Base-by-base conservation (phyloP, 2,888 invertebrate genomes). In the Erebia palarica region DNA sequence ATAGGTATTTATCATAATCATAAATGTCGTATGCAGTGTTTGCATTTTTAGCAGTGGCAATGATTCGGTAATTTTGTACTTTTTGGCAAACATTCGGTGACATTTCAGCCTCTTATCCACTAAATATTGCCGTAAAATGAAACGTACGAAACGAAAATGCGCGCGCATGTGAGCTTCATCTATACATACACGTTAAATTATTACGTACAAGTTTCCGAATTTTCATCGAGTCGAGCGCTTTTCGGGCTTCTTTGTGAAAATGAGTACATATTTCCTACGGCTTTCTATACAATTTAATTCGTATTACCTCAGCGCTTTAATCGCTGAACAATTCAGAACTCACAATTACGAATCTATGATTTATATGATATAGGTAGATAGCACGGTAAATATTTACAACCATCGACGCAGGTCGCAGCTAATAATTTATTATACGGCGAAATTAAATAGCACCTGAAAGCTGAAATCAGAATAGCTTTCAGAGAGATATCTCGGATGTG, bases 361-460 rank as follows among this genome's bases (percentile, higher is more conserved):
- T 4, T 27, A 27, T 1, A n/a, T n/a, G n/a, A 63, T 49, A 60
- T 61, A 69, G n/a, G n/a, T 47, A 61, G 69, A 75, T 76, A 82
- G 21, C 83, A 80, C 78, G 80, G 78, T 83, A 84, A 87, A 86
- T 86, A 85, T 84, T 85, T 83, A 81, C 82, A 76, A 36, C 13
- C 13, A 59, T 13, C 7, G 2, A 36, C 36, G 36, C 16, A 18
- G 58, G n/a, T 81, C 75, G 51, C 79, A 75, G 78, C 78, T 76
- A 80, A 81, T 81, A 79, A 73, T 69, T 78, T 80, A 76, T 74
- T 76, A 86, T 51, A 70, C 86, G 80, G 73, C 76, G 68, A 81
- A 82, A 81, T 77, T 77, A 65, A 81, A 78, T 49, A 42, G 57
- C 27, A 44, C 59, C 16, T 53, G 51, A 55, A 49, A 53, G 47